Percentiles rank a stretch among this genome's conserved stretches.
phyloP scores from a whole-genome alignment of 2,888 invertebrate genomes.

The Dryococelus australis region DNA sequence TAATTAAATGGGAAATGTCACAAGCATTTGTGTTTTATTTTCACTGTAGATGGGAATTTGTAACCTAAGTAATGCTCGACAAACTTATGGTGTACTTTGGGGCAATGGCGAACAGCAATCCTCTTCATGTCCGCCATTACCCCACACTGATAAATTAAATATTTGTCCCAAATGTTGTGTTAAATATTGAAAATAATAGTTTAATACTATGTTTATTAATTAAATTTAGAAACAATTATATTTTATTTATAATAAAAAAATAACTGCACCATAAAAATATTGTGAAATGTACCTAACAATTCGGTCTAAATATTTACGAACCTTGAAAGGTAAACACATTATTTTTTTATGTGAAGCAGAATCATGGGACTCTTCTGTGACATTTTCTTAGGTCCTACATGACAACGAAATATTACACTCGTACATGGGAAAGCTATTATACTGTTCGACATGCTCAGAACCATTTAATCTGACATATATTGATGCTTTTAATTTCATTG shows the following conservation, averaged over 20 bases:
- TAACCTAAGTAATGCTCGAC: background rate
- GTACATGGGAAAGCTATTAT: background rate
- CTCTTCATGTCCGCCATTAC: background rate
- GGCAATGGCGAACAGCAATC: background rate
- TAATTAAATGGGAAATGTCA: too few relatives aligned
- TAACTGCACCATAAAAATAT: too few relatives aligned
- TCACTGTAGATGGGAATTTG: background rate
- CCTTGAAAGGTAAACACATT: background rate
- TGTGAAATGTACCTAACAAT: background rate
- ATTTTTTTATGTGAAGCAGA: background rate
- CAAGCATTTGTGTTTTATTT: background rate
- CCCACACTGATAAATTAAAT: background rate
- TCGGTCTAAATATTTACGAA: background rate
- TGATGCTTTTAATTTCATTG: background rate
- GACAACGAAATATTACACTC: too few relatives aligned
- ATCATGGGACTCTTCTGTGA: background rate
- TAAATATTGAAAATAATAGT: background rate
- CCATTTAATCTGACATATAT: background rate
- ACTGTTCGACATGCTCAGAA: background rate
- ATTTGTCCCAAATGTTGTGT: background rate
- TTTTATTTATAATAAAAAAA: background rate
- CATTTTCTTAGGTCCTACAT: background rate
- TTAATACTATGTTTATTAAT: too few relatives aligned
- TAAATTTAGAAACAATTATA: background rate
- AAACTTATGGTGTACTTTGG: background rate